Base-by-base conservation (phyloP, 1,140 invertebrate species). In the Halictus rubicundus region DNA sequence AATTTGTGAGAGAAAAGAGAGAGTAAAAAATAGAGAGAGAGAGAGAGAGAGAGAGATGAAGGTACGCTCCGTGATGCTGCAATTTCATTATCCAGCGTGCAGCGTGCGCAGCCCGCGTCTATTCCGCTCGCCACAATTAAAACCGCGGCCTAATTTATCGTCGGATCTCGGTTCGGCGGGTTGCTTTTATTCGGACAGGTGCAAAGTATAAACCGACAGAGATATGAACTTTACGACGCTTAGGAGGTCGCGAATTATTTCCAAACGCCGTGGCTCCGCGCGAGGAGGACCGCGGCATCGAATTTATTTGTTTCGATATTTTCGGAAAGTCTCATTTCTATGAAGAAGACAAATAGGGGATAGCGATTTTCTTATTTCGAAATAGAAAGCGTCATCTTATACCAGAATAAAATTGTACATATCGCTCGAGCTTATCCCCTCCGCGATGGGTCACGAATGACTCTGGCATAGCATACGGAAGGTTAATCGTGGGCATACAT, bases 101-200 rank as follows among this genome's bases (percentile, higher is more conserved):
- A 10, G 12, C 10, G 39, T 32, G 39, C 39, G 9, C 39, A 12
- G 39, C 1, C 25, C 23, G 23, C 9, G 14, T 63, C 32, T 37
- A 61, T 32, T n/a, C 21, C 14, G 7, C 12, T 12, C 37, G n/a
- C 19, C 23, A 25, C 37, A 70, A 71, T 71, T 64, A 64, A n/a
- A 71, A 78, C 63, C 19, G 14, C 25, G 27, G 49, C 27, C 65
- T 19, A 60, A 77, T 69, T 69, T 77, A 77, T 69, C 42, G 64
- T 10, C 39, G 14, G 25, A 27, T 39, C 39, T 27, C 25, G 16
- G 46, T 49, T 49, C 52, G 16, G 21, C 5, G 42, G 52, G 4
- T 21, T 21, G 39, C 7, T 19, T 52, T 68, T 77, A 77, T 49
- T 37, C 2, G 39, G 42, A 32, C 64, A 68, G 57, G 42, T 70